These are phyloP conservation scores for Lepidonotus clava DNA, from an alignment of 2,888 invertebrate genomes.

Conservation along the genomic window DNA sequence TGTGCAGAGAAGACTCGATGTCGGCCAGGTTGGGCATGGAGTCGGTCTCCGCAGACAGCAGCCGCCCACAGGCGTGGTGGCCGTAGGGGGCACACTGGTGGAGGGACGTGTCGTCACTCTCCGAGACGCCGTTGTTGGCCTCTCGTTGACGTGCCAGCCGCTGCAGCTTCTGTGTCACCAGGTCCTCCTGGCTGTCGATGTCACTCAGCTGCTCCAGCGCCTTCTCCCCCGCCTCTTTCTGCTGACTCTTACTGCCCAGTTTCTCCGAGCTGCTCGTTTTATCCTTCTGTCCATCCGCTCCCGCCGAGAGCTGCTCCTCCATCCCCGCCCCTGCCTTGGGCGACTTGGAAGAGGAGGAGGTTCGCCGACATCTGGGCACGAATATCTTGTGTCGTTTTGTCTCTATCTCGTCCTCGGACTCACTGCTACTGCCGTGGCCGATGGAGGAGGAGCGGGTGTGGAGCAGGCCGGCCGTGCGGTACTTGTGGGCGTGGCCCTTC, in stretches of 20 bases:
- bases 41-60: slow-evolving; percentile 42
- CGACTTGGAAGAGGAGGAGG: slow-evolving; percentile 20
- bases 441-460: slow-evolving; percentile 46
- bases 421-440: slow-evolving; percentile 44
- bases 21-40: slow-evolving; percentile 51
- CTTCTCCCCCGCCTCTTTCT: neutral
- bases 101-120: slow-evolving; percentile 29
- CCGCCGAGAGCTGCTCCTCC: neutral
- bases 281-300: neutral
- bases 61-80: neutral
- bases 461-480: neutral
- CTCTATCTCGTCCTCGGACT: slow-evolving; percentile 52
- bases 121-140: neutral
- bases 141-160: slow-evolving; percentile 33
- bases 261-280: neutral
- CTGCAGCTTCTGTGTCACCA: slow-evolving; percentile 45
- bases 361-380: slow-evolving; percentile 45
- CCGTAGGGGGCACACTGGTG: neutral
- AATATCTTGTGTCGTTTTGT: slow-evolving; percentile 46
- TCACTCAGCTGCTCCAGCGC: slow-evolving; percentile 20
- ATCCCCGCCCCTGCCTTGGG: neutral
- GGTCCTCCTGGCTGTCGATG: slow-evolving; percentile 33
- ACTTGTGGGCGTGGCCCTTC: slow-evolving; percentile 22
- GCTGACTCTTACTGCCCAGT: neutral
- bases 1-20: slow-evolving; percentile 51